Percentiles rank a stretch among this genome's conserved stretches.
phyloP scores from a whole-genome alignment of 2,888 invertebrate genomes.

The Pristionchus mayeri region DNA sequence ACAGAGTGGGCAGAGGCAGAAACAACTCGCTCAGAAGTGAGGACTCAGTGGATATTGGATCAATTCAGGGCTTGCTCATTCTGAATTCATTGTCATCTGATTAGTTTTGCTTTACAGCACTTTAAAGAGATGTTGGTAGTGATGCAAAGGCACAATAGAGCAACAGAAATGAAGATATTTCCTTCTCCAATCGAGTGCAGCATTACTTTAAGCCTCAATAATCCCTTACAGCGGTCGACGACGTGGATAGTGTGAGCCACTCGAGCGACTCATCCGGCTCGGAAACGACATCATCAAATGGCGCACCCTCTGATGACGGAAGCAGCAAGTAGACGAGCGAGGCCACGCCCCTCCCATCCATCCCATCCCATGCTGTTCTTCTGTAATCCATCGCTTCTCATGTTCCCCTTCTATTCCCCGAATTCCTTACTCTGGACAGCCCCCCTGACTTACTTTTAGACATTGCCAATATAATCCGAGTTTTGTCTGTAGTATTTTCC shows the following conservation, averaged over 20 bases:
- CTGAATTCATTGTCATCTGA: background rate
- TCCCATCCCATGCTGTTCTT: too few species aligned
- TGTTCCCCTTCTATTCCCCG: too few species aligned
- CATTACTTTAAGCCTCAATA: too few species aligned
- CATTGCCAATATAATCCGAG: background rate
- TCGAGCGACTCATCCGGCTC: constrained; percentile 32
- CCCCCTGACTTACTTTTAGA: background rate
- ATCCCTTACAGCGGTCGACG: background rate
- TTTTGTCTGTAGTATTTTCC: background rate
- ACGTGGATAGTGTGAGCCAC: background rate
- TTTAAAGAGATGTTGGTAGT: background rate
- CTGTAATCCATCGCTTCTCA: too few species aligned
- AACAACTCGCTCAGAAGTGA: constrained; percentile 42
- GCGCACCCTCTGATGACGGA: constrained; percentile 27
- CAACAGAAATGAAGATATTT: background rate
- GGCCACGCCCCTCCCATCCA: background rate
- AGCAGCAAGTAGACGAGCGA: background rate
- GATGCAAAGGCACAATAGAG: background rate
- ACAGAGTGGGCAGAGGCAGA: constrained; percentile 13
- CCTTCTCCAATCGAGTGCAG: background rate
- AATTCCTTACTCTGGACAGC: too few species aligned
- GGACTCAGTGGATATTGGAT: too few species aligned
- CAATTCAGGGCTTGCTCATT: too few species aligned
- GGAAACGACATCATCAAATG: constrained; percentile 19
- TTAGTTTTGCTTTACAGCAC: background rate